phyloP scores from a whole-genome alignment of 2,113 vertebrate species.

The Rissa tridactyla region DNA sequence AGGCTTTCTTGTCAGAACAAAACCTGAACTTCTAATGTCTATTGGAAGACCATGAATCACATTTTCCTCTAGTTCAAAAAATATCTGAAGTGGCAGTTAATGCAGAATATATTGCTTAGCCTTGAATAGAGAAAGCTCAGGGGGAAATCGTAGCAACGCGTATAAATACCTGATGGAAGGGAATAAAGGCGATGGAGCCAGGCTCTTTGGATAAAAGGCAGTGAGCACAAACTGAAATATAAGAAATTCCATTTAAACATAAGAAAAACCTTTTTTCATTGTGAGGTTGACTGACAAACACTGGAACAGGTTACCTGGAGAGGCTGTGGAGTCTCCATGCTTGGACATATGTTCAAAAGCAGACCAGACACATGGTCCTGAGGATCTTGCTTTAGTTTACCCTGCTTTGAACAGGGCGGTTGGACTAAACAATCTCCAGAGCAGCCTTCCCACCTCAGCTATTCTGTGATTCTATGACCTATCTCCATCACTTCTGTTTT shows the following conservation, averaged over 20 bases:
- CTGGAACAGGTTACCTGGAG: neutral
- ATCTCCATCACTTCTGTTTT: neutral
- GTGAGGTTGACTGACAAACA: neutral
- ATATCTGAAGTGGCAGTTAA: neutral
- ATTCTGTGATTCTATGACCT: accelerated
- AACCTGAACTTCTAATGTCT: neutral
- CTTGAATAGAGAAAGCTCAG: neutral
- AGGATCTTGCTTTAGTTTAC: neutral
- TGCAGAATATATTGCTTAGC: neutral
- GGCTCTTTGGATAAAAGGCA: neutral
- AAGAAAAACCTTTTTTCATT: neutral
- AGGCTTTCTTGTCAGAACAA: neutral
- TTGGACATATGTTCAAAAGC: neutral
- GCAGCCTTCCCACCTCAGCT: neutral
- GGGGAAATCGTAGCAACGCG: neutral
- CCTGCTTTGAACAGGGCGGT: neutral
- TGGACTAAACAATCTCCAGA: neutral
- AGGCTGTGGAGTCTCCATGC: neutral
- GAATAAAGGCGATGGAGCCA: neutral
- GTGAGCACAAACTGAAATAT: neutral
- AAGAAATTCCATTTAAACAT: neutral
- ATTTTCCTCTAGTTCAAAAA: neutral
- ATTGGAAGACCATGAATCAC: neutral
- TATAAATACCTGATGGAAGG: neutral
- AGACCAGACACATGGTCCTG: neutral